Evolutionary conservation across 2,888 invertebrate species (phyloP).

Genomic region (Leptopilina myrica): DNA sequence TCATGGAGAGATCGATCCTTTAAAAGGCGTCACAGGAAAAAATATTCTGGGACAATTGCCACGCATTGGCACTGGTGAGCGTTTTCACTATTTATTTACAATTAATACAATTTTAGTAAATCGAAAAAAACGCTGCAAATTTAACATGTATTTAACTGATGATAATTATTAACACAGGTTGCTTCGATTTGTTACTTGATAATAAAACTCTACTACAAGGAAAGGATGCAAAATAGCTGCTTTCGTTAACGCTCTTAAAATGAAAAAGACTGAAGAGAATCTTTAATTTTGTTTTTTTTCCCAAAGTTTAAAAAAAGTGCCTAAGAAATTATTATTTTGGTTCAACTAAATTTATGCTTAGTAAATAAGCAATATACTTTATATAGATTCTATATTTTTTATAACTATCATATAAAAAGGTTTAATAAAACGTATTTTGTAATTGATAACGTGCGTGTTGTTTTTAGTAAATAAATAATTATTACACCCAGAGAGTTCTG

Average conservation of each 20-base stretch:
- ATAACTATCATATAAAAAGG: no score
- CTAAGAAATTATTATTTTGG: no score
- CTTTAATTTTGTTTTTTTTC: no score
- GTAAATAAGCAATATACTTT: no score
- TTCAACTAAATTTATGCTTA: no score
- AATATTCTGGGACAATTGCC: conserved; percentile 99
- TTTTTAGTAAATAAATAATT: no score
- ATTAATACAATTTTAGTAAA: neutral
- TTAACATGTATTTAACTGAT: neutral
- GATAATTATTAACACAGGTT: conserved; percentile 80
- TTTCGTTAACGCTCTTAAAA: neutral
- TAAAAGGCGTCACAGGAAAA: conserved; percentile 99
- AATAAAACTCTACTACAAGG: conserved; percentile 97
- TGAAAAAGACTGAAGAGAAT: no score
- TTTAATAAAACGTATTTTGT: no score
- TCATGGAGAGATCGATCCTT: conserved; percentile 98
- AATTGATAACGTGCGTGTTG: no score
- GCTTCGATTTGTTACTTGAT: conserved; percentile 97
- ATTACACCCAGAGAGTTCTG: no score
- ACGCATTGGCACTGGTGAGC: conserved; percentile 92
- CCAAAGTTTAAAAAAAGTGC: no score
- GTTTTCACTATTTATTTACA: neutral
- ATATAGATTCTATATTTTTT: no score
- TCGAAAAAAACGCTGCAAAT: neutral
- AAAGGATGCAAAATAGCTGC: conserved; percentile 94